phyloP scores from a whole-genome alignment of 2,113 vertebrate species.

The Lasiurus cinereus region DNA sequence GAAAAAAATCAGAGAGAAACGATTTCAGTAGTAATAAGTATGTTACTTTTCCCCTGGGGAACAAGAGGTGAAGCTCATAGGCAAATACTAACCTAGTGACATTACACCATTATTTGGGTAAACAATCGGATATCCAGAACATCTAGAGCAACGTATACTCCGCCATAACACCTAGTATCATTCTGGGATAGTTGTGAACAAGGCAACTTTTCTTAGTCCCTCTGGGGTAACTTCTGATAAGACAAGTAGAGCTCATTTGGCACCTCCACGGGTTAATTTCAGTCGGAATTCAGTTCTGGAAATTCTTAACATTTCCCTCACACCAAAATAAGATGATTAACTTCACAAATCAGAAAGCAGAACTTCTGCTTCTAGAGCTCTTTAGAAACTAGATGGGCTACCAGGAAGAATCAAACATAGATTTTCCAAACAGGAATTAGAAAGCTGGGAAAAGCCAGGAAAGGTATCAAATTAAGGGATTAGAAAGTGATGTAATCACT shows the following conservation, averaged over 20 bases:
- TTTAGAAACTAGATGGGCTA: neutral
- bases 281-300: neutral
- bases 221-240: slow-evolving; percentile 42
- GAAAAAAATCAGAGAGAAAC: slow-evolving; percentile 12
- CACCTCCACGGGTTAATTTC: neutral
- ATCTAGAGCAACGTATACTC: neutral
- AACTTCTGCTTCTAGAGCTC: slow-evolving; percentile 1
- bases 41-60: neutral
- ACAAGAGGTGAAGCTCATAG: slow-evolving; percentile 8
- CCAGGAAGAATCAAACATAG: neutral
- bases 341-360: slow-evolving; percentile 41
- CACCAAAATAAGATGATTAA: neutral
- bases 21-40: neutral
- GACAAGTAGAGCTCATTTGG: neutral
- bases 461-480: neutral
- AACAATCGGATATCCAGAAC: neutral
- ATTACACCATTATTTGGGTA: neutral
- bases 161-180: neutral
- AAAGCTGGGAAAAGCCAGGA: neutral
- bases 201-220: neutral
- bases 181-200: neutral
- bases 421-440: slow-evolving; percentile 27
- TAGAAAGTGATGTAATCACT: neutral
- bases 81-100: neutral
- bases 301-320: slow-evolving; percentile 53